Evolutionary conservation across 1,140 invertebrate genomes (phyloP), one percentile per base, ranked within the genome.

Genomic region (Drosophila orena): DNA sequence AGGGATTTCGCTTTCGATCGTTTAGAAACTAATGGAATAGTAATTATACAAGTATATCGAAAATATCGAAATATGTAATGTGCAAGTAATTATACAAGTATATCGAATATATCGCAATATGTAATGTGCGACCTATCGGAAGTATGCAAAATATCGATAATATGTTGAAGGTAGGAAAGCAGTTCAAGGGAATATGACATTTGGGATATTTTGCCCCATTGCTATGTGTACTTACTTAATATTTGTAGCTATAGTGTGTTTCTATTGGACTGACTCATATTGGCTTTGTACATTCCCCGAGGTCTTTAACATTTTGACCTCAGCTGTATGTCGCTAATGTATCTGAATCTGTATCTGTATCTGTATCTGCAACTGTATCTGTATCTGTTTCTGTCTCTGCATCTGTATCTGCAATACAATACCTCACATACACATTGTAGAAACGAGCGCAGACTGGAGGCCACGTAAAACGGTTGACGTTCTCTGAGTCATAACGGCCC

Each of bases 381-480:
- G 24, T 4, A 24, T 4, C 30, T 30, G 30, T 7, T 0, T 2
- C 37, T 38, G 37, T 38, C 14, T 53, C 17, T 44, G 42, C 14
- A 34, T 4, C 35, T 37, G 37, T 38, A 14, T 53, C 34, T 44
- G 42, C 37, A 34, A 55, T 12, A 22, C 10, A 55, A 42, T 42
- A 43, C 17, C 47, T 12, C 47, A 50, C 47, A 50, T 15, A 50
- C 10, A 34, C 17, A 38, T n/a, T 49, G 46, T 49, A 15, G 7
- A 49, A 49, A 49, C 24, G 24, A 35, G 30, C 52, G 40, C 57
- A 20, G 44, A 35, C 46, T 62, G 17, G 38, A 50, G 35, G 22
- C 46, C 38, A 59, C 43, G 30, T 59, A 46, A 27, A 49, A 42
- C 54, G 27, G 35, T 49, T 65, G 47, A 24, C 30, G 20, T 42